These are phyloP conservation scores for Eumerus sabulonum DNA, from an alignment of 2,888 invertebrate genomes.

Conservation along the genomic window DNA sequence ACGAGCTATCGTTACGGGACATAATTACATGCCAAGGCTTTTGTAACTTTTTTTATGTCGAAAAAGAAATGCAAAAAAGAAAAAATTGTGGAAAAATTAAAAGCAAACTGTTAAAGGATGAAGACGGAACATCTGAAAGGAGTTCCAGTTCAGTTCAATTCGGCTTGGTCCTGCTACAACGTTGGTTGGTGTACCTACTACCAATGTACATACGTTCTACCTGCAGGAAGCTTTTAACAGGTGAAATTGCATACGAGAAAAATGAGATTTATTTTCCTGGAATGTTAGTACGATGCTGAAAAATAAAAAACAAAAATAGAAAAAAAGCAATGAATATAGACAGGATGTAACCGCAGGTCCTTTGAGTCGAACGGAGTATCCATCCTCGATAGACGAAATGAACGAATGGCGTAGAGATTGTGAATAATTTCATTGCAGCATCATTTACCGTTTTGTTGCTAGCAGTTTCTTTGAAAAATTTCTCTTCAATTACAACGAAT, in stretches of 20 bases:
- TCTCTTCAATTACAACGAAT: conserved; percentile 63
- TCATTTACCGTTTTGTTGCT: conserved; percentile 54
- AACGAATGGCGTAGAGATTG: conserved; percentile 46
- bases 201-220: conserved; percentile 24
- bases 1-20: conserved; percentile 69
- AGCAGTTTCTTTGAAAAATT: conserved; percentile 61
- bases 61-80: conserved; percentile 8
- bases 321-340: conserved; percentile 33
- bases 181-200: background rate
- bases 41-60: conserved; percentile 59
- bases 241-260: conserved; percentile 66
- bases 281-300: conserved; percentile 20
- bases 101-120: conserved; percentile 43
- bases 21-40: conserved; percentile 69
- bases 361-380: conserved; percentile 53
- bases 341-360: conserved; percentile 68
- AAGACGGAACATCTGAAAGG: conserved; percentile 61
- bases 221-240: conserved; percentile 69
- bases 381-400: conserved; percentile 47
- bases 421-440: conserved; percentile 60
- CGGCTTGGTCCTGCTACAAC: conserved; percentile 1
- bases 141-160: conserved; percentile 28
- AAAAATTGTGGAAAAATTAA: too few species aligned
- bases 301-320: conserved; percentile 8
- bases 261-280: conserved; percentile 66